A percentile compares a stretch with the other conserved stretches of the same genome.
Evolutionary conservation across 1,140 invertebrate genomes (phyloP).

Genomic region (Scylla paramamosain): DNA sequence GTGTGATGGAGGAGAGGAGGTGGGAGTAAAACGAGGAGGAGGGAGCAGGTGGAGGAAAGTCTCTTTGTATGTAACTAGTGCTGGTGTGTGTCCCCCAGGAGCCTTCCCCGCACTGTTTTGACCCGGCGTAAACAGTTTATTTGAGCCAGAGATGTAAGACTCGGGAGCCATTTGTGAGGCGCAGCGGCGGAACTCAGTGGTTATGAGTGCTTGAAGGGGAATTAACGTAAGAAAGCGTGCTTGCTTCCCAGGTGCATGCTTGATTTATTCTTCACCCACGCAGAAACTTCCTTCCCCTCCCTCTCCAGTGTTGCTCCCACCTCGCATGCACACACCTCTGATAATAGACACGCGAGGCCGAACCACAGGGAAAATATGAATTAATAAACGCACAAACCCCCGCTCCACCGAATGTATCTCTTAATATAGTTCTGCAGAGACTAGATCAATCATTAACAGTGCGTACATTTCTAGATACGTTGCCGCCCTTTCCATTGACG

Average conservation of each 20-base stretch:
- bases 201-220: neutral
- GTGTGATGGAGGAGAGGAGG: neutral
- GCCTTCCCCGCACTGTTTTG: neutral
- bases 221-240: neutral
- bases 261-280: neutral
- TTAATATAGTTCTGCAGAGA: neutral
- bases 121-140: neutral
- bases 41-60: neutral
- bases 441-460: neutral
- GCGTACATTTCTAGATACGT: neutral
- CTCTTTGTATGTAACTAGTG: constrained; percentile 1
- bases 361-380: neutral
- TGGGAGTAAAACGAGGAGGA: neutral
- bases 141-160: neutral
- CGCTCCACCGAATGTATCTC: neutral
- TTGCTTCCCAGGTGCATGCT: neutral
- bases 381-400: neutral
- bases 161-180: neutral
- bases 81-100: neutral
- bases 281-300: too few relatives aligned
- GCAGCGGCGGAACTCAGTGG: neutral
- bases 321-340: neutral
- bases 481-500: neutral
- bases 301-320: neutral
- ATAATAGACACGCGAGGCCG: constrained; percentile 18